These are phyloP conservation scores for Strigops habroptila DNA, from an alignment of 2,113 vertebrate genomes.

Conservation along the genomic window DNA sequence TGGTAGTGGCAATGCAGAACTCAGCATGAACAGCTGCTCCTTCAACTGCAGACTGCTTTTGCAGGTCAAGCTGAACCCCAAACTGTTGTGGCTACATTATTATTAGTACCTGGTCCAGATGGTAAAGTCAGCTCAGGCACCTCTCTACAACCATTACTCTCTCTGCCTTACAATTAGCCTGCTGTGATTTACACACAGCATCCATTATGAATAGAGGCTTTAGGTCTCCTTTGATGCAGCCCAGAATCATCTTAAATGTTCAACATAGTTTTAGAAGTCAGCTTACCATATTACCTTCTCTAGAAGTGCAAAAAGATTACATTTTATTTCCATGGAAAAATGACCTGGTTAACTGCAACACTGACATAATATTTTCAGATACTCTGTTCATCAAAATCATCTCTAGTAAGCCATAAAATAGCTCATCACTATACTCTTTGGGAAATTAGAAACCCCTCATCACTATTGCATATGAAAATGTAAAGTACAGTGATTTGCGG, in stretches of 20 bases:
- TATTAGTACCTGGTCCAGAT: neutral
- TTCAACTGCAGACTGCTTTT: neutral
- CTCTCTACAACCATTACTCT: neutral
- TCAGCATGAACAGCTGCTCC: fast-evolving
- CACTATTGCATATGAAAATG: neutral
- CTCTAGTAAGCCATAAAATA: neutral
- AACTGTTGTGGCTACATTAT: neutral
- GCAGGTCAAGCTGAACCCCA: neutral
- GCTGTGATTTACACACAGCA: neutral
- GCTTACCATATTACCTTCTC: neutral
- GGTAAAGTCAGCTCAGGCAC: neutral
- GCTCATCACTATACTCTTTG: neutral
- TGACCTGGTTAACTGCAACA: neutral
- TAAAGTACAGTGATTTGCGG: neutral
- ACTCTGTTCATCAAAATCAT: neutral
- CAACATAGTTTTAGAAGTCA: neutral
- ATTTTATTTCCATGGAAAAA: neutral
- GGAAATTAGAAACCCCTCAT: neutral
- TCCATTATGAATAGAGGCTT: neutral
- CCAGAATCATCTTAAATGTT: neutral
- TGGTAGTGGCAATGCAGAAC: neutral
- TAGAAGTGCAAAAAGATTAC: neutral
- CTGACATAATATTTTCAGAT: neutral
- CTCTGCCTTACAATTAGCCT: neutral
- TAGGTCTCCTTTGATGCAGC: neutral